A percentile compares a stretch with the other conserved stretches of the same genome.
phyloP scores from a whole-genome alignment of 1,140 invertebrate genomes.

The Nephotettix cincticeps region DNA sequence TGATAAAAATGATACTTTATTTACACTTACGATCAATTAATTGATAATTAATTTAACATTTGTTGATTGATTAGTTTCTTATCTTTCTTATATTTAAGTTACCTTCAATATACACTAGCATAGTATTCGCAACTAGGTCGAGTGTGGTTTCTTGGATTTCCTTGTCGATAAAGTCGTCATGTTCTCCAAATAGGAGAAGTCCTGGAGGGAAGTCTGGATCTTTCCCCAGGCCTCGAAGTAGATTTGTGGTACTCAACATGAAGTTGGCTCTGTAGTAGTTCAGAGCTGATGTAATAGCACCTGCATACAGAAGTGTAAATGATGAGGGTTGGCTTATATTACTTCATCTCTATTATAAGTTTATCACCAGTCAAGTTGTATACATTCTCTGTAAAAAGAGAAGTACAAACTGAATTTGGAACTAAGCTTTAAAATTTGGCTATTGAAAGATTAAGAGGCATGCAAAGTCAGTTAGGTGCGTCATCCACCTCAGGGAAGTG shows the following conservation, averaged over 20 bases:
- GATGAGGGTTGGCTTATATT: too few relatives aligned
- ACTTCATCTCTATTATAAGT: too few relatives aligned
- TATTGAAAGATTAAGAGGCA: not conserved
- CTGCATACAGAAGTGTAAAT: too few relatives aligned
- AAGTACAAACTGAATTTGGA: slow-evolving; percentile 4
- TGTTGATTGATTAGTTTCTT: too few relatives aligned
- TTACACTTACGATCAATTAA: too few relatives aligned
- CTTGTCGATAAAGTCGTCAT: slow-evolving; percentile 53
- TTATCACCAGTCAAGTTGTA: too few relatives aligned
- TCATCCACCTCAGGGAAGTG: too few relatives aligned
- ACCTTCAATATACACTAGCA: slow-evolving; percentile 49
- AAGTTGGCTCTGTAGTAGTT: slow-evolving; percentile 60
- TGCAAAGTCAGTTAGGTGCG: not conserved
- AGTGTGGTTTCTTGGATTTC: slow-evolving; percentile 48
- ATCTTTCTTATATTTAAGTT: too few relatives aligned
- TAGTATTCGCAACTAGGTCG: slow-evolving; percentile 45
- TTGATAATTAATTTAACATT: too few relatives aligned
- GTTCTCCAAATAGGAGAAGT: slow-evolving; percentile 56
- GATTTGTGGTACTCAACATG: slow-evolving; percentile 30
- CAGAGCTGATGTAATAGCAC: slow-evolving; percentile 54
- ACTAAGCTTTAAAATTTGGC: not conserved
- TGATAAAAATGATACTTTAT: too few relatives aligned
- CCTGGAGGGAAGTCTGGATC: slow-evolving; percentile 21
- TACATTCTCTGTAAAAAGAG: slow-evolving; percentile 51
- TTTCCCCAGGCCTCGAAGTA: slow-evolving; percentile 40